Evolutionary conservation across 2,113 vertebrate genomes (phyloP), one percentile per base, ranked within the genome.

Genomic region (Sakesphorus luctuosus): DNA sequence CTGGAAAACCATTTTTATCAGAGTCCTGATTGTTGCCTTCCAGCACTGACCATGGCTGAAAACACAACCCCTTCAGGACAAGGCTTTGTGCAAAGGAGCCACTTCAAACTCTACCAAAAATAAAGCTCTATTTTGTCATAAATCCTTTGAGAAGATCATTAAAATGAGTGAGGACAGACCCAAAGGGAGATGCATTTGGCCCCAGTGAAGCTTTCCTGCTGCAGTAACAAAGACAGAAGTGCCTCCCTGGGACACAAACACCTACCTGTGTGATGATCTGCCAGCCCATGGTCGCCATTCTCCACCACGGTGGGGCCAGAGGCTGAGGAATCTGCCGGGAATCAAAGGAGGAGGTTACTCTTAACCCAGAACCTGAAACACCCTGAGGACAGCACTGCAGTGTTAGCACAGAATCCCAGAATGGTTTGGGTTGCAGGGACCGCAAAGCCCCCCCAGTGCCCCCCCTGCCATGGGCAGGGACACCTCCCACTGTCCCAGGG

Each of bases 221-320:
- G 18, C 33, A 26, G 5, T 4, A 33, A 8, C 61, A 71, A 24
- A 4, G 0, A 36, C 6, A 43, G 26, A 5, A 33, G 26, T 1
- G 36, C 8, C 1, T 14, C 63, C 28, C 23, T 16, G 78, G 43
- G 43, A 16, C 40, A 21, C 1, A 0, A 20, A 53, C 36, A 94
- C 97, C 35, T 94, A 98, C 98, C 98, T 95, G 94, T 20, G 46
- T 2, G 36, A 18, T 73, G 90, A 29, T 69, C 98, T 91, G 97
- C 98, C 87, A 97, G 93, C 50, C 98, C 98, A 55, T 99, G 98
- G 93, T 99, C 98, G 25, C 99, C 99, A 4, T 99, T 99, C 95
- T 98, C 98, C 62, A 98, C 87, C 67, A 98, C 91, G n/a, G 82
- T 82, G 26, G 97, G 85, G 90, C 98, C 96, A 29, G 97, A 94